phyloP scores from a whole-genome alignment of 2,113 vertebrate species.

The Hystrix brachyura region DNA sequence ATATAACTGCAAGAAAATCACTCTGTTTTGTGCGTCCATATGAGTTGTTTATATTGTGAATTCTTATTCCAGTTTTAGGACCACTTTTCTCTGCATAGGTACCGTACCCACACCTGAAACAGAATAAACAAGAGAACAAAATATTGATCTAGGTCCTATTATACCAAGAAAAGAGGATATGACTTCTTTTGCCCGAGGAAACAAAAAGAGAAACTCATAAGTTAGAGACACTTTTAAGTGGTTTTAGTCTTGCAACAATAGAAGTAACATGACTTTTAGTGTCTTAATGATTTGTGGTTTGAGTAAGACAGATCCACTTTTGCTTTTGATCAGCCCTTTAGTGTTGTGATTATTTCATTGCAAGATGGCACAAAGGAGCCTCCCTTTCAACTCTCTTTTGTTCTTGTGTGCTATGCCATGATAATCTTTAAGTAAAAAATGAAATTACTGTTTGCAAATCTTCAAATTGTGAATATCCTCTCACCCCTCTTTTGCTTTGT shows the following conservation, averaged over 20 bases:
- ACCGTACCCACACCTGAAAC: not conserved
- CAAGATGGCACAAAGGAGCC: not conserved
- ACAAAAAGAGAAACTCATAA: not conserved
- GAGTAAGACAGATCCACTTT: not conserved
- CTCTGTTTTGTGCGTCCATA: not conserved
- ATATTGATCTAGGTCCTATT: not conserved
- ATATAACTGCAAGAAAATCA: not conserved
- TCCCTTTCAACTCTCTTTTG: not conserved
- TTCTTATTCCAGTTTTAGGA: not conserved
- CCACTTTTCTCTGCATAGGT: not conserved
- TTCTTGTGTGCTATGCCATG: not conserved
- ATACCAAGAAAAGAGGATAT: slow-evolving; percentile 14
- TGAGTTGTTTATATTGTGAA: not conserved
- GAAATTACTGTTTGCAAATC: slow-evolving; percentile 7
- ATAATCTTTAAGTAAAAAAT: not conserved
- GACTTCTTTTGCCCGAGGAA: not conserved
- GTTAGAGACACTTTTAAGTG: not conserved
- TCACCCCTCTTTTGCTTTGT: not conserved
- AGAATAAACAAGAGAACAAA: slow-evolving; percentile 18
- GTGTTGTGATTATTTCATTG: not conserved
- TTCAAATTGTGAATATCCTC: not conserved
- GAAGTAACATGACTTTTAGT: not conserved
- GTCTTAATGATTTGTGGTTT: not conserved
- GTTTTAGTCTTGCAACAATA: not conserved
- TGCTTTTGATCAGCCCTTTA: not conserved